These are phyloP conservation scores for Microcebus jonahi DNA, from an alignment of 2,113 vertebrate species.

Conservation along the genomic window DNA sequence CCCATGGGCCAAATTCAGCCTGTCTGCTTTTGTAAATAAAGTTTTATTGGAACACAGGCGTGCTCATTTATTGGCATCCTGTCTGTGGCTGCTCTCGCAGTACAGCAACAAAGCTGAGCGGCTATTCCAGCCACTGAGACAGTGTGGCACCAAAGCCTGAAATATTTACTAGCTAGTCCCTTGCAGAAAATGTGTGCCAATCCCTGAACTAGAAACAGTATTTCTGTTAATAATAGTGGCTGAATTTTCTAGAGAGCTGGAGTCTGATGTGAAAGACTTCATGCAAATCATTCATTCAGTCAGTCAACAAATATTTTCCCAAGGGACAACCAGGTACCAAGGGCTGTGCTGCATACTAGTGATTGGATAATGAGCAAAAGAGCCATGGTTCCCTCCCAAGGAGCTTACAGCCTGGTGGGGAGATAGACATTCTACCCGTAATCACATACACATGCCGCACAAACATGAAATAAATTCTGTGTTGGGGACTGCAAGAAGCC, in stretches of 20 bases:
- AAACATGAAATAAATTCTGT: neutral
- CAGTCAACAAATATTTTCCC: neutral
- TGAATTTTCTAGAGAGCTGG: neutral
- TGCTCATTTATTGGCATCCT: neutral
- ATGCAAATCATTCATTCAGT: neutral
- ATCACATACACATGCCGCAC: fast-evolving
- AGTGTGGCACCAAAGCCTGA: neutral
- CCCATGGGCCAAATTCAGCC: neutral
- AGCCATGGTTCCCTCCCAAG: neutral
- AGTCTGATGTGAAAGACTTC: neutral
- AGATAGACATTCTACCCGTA: neutral
- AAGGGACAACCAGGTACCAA: neutral
- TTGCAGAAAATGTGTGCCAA: neutral
- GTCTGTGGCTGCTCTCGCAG: neutral
- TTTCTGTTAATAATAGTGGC: neutral
- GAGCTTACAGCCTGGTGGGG: neutral
- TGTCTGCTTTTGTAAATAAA: neutral
- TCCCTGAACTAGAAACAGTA: neutral
- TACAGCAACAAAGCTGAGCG: neutral
- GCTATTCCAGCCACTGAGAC: neutral
- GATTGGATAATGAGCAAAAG: neutral
- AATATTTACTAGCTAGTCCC: neutral
- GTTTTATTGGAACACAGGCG: neutral
- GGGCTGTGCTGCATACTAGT: neutral
- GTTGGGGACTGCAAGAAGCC: neutral